Evolutionary conservation across 2,888 invertebrate species (phyloP), one percentile per base, ranked within the genome.

Genomic region (Scaptomyza tumidula): DNA sequence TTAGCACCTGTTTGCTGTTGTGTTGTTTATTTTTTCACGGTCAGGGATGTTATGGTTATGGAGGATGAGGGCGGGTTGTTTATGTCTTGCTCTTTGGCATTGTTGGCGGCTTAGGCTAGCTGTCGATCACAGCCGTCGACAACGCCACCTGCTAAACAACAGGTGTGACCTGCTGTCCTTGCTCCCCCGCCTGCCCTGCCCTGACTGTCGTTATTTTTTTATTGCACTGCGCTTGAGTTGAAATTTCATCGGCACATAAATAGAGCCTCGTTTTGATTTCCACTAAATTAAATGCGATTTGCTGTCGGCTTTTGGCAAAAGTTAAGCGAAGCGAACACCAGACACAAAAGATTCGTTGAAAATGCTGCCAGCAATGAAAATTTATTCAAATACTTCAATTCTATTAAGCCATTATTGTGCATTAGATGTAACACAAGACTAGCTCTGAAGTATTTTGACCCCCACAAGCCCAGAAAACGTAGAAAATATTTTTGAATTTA

Each of bases 231-330:
- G 68, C 62, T 49, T 79, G 55, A 71, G 75, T 69, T 71, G 65
- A 74, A 74, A 74, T 73, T 80, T 67, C 74, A 82, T 76, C 70
- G 73, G 54, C 68, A 63, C 71, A 84, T 74, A 80, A 73, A 78
- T 69, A 55, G 66, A 57, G 72, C 43, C 67, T 70, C 73, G 37
- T 68, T 77, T 71, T 79, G 75, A 77, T 86, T 85, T 83, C 69
- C 88, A 78, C 88, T 89, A 83, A 88, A 86, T 86, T 80, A 84
- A 89, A 80, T 88, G 76, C 73, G 86, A 88, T 86, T 87, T 78
- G 64, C 65, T 61, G 67, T 58, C 43, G 31, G n/a, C 41, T 16
- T 41, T 14, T 14, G 31, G 39, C 49, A 45, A 62, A 62, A 41
- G 59, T 59, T 16, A 44, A 41, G 16, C 16, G 41, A 41, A 10